A percentile compares a stretch with the other conserved stretches of the same genome.
Evolutionary conservation across 2,113 vertebrate genomes (phyloP).

Genomic region (Pelobates fuscus): DNA sequence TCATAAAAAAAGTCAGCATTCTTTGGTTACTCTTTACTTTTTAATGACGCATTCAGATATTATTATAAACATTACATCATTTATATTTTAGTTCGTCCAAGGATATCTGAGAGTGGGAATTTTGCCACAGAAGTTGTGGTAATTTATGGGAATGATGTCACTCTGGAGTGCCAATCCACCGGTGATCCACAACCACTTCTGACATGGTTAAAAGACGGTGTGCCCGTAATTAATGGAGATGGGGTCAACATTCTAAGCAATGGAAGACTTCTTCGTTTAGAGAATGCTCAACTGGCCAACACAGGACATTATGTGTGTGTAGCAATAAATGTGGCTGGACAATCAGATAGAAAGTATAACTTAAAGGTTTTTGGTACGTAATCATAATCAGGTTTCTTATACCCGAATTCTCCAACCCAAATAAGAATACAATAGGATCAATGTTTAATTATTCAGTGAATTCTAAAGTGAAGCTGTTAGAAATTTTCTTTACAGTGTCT

Average conservation of each 20-base stretch:
- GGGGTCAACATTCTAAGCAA: conserved; percentile 68
- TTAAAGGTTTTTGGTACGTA: conserved; percentile 85
- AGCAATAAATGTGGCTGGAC: conserved; percentile 86
- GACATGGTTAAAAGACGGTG: conserved; percentile 89
- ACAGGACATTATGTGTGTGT: conserved; percentile 89
- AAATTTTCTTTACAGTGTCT: no score
- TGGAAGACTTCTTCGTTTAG: conserved; percentile 76
- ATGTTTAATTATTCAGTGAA: no score
- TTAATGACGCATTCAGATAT: no score
- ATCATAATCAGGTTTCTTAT: no score
- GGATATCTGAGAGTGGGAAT: conserved; percentile 67
- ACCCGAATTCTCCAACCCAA: no score
- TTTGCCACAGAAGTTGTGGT: conserved; percentile 66
- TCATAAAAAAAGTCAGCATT: no score
- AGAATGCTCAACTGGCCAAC: conserved; percentile 74
- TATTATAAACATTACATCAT: background rate
- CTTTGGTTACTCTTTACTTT: no score
- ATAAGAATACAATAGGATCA: background rate
- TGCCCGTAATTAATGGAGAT: conserved; percentile 60
- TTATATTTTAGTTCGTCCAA: conserved; percentile 76
- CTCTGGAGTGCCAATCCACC: conserved; percentile 78
- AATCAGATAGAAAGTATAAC: conserved; percentile 85
- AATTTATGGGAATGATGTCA: conserved; percentile 73
- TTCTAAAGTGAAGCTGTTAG: no score
- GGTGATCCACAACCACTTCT: conserved; percentile 81